Percentiles rank a stretch among this genome's conserved stretches.
These are phyloP conservation scores for Limnodromus scolopaceus DNA, from an alignment of 2,797 vertebrate genomes.

Conservation along the genomic window DNA sequence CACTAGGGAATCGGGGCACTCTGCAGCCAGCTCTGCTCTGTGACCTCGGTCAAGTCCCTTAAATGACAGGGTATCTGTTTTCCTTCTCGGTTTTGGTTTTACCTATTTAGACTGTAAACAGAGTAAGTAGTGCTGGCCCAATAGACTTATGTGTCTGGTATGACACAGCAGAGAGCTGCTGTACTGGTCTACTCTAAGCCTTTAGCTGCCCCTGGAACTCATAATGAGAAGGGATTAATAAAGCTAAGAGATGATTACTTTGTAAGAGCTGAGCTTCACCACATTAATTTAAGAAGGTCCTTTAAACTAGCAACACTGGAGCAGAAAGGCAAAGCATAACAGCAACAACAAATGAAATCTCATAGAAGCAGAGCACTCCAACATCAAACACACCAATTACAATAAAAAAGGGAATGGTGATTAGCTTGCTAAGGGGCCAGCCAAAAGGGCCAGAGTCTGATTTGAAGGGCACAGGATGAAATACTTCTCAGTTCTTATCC, in stretches of 20 bases:
- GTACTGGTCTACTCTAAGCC: background rate
- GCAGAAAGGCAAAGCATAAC: background rate
- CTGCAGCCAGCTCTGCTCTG: background rate
- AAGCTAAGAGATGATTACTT: background rate
- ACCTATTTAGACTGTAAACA: background rate
- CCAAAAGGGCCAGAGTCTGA: background rate
- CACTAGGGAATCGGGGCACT: background rate
- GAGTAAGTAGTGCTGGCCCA: background rate
- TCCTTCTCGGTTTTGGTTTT: conserved; percentile 1
- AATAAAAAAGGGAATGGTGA: background rate
- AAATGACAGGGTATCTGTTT: background rate
- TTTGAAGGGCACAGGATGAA: background rate
- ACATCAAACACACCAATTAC: conserved; percentile 25
- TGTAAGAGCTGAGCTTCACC: background rate
- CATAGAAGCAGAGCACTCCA: background rate
- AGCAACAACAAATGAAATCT: background rate
- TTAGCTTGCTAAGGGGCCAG: background rate
- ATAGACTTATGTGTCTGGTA: accelerated
- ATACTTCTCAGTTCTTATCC: background rate
- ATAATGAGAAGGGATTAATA: background rate
- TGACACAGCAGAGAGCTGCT: background rate
- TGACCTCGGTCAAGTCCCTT: background rate
- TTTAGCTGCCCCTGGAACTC: background rate
- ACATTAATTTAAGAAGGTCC: background rate
- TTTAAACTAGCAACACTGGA: background rate